Conservation (phyloP, 1,140 invertebrate species). For the Caenorhabditis tropicalis region DNA sequence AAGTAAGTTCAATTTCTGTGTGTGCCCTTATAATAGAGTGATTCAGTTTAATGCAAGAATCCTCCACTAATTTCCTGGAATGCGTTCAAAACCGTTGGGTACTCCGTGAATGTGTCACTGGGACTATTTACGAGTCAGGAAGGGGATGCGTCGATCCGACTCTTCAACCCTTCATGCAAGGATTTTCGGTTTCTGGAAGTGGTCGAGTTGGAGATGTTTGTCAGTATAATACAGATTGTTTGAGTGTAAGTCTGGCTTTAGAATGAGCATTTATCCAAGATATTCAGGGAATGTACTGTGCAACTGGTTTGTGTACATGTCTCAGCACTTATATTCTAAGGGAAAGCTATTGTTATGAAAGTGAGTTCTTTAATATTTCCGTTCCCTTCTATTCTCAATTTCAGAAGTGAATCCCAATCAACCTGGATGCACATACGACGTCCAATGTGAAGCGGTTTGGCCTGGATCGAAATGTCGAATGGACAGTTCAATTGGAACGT, state of each 20-base stretch:
- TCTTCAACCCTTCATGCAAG: constrained; percentile 48
- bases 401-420: constrained; percentile 59
- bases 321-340: constrained; percentile 55
- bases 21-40: no score
- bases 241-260: constrained; percentile 47
- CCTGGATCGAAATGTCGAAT: constrained; percentile 56
- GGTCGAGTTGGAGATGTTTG: constrained; percentile 58
- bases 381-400: not conserved
- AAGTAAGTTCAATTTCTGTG: not conserved
- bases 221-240: constrained; percentile 57
- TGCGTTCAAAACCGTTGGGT: constrained; percentile 25
- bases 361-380: constrained; percentile 25
- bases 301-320: constrained; percentile 53
- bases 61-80: constrained; percentile 13
- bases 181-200: constrained; percentile 50
- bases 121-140: constrained; percentile 30
- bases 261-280: no score
- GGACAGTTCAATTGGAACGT: constrained; percentile 54
- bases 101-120: constrained; percentile 25
- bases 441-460: constrained; percentile 58
- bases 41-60: constrained; percentile 45
- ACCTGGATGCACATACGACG: constrained; percentile 57
- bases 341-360: constrained; percentile 59
- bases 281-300: constrained; percentile 60
- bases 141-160: constrained; percentile 55